phyloP scores from a whole-genome alignment of 2,113 vertebrate species.

The Chloropsis hardwickii region DNA sequence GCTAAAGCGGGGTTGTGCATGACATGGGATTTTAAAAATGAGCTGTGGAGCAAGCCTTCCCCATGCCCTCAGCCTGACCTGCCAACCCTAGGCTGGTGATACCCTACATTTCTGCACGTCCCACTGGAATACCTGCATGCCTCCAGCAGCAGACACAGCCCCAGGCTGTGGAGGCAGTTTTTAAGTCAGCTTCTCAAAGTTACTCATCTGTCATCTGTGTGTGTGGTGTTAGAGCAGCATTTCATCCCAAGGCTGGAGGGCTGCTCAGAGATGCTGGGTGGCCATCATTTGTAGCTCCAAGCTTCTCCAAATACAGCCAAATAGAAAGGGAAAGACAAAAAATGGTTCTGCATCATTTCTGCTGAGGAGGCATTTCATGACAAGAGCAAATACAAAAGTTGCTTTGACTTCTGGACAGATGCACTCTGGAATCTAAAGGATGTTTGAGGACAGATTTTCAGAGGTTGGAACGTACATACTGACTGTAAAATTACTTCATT shows the following conservation, averaged over 20 bases:
- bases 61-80: not conserved
- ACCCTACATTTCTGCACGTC: conserved; percentile 29
- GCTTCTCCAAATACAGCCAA: not conserved
- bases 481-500: conserved; percentile 53
- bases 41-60: not conserved
- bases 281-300: not conserved
- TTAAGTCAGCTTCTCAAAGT: not conserved
- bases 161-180: not conserved
- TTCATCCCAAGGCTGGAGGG: not conserved
- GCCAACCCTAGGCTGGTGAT: not conserved
- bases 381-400: conserved; percentile 12
- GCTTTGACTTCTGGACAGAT: conserved; percentile 28
- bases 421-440: conserved; percentile 42
- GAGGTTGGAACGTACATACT: conserved; percentile 28
- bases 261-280: not conserved
- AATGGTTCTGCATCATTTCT: not conserved
- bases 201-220: not conserved
- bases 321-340: not conserved
- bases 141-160: not conserved
- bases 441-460: conserved; percentile 55
- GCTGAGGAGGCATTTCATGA: not conserved
- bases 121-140: conserved; percentile 20
- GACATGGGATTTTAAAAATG: conserved; percentile 18
- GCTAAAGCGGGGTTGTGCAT: not conserved
- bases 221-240: not conserved